Evolutionary conservation across 2,888 invertebrate genomes (phyloP), one percentile per base, ranked within the genome.

Genomic region (Phortica okadai): DNA sequence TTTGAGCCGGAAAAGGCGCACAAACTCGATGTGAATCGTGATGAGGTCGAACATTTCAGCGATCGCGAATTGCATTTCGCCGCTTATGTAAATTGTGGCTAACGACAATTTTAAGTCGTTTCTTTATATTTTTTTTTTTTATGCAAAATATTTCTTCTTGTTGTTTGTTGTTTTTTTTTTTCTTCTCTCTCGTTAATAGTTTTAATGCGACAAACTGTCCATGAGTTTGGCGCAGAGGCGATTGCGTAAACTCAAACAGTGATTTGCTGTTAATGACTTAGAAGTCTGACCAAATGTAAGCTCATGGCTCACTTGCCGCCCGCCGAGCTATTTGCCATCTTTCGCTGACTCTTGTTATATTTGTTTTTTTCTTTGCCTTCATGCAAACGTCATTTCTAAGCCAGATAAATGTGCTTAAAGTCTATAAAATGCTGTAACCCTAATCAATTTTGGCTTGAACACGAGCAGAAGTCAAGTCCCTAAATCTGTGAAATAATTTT

Each of bases 11-110:
- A 50, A 50, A 50, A 50, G 50, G 64, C 41, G 11, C 41, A 41
- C 41, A 67, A 42, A 67, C 41, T 56, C 50, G 58, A 33, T 56
- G 11, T 33, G 14, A 73, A 62, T 73, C 73, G 73, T 73, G 73
- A 62, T 73, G 59, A 44, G 33, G 62, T 44, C 16, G 59, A 45
- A 73, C 73, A 56, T 50, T 50, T 50, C 50, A 0, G 10, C 8
- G 50, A 50, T 50, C 50, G 8, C 14, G 10, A 50, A 50, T 50
- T 50, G 50, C 50, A 50, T 50, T 50, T 50, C 2, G 50, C 50
- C 50, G 50, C 50, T 50, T 50, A 50, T 14, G 50, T 50, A 50
- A 50, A 50, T 21, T 21, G 0, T 21, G 21, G 21, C 21, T 21
- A 21, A 21, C 21, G 21, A 21, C 21, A 21, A 21, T 21, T 45